Evolutionary conservation across 2,113 vertebrate genomes (phyloP), one percentile per base, ranked within the genome.

Genomic region (Myotis yumanensis): DNA sequence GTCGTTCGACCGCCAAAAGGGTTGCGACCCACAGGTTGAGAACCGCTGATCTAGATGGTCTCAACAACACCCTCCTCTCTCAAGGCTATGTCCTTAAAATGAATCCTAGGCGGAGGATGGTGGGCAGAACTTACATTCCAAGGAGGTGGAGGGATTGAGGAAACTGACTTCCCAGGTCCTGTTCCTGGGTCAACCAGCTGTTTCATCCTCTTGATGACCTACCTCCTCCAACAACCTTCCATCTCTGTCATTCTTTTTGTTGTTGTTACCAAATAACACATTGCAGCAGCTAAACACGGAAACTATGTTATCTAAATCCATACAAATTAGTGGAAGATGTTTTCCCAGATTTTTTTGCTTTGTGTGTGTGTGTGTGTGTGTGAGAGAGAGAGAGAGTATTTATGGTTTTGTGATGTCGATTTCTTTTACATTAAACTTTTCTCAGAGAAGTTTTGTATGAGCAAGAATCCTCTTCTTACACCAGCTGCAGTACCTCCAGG

Each of bases 401-500:
- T 32, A 17, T 84, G 43, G 30, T 22, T 43, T 64, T 32, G 18
- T 35, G 52, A 3, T 43, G 2, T 28, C 17, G 14, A 5, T 54
- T 64, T 91, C 28, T 84, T 79, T 86, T 32, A 82, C n/a, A 51
- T 71, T 75, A 73, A 69, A 64, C 35, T 82, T 8, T 90, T 95
- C 64, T 51, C 20, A 46, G 25, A 89, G 30, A 62, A 30, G 18
- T 91, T 93, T 95, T 40, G 71, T 54, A 22, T 6, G 37, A 76
- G 59, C 4, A 62, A 46, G 43, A 48, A 22, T 20, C 14, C 18
- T 92, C 22, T 88, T 51, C 54, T 7, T 18, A 64, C 62, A 46
- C 40, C 54, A 82, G 46, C 72, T 82, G 52, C 23, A 81, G 15
- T 46, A 76, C 4, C 37, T 80, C 86, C 32, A 90, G 90, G 59